Base-by-base conservation (phyloP, 2,888 invertebrate genomes). In the Erebia palarica region DNA sequence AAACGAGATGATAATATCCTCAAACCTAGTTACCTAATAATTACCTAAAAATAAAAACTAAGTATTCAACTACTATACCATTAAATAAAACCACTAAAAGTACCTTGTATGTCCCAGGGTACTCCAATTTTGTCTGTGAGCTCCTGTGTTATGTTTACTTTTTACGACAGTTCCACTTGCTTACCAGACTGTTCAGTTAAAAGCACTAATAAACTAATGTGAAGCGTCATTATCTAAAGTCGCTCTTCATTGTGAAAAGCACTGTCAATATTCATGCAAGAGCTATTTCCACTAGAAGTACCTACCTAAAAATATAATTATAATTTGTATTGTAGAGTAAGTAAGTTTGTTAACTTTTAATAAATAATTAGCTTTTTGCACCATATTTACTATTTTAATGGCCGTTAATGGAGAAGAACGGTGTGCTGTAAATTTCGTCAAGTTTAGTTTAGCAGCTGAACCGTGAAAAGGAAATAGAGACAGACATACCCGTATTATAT, bases 181-280 rank as follows among this genome's bases (percentile, higher is more conserved):
- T 61, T 42, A 68, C 57, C 36, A 72, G 65, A 71, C 72, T 61
- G 47, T 70, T 63, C 36, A 72, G 65, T 71, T 49, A 66, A 75
- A 73, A 73, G 69, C 70, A 65, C 55, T 61, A 51, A 68, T 72
- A 70, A 71, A 72, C 61, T 68, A 27, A 49, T 59, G 61, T 70
- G 68, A 61, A 65, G 72, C 65, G 68, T 65, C 66, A 71, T 74
- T 73, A 75, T 71, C 66, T 71, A 51, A 61, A 73, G 55, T 67
- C 64, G 70, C 72, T 75, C 76, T 76, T 76, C 75, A 81, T 68
- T 8, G 63, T 57, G 58, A 59, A 65, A 70, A 65, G 61, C 68
- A 65, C 60, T 65, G 60, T 76, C 69, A 78, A 61, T 73, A 58
- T 71, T 69, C 27, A 53, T 27, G 10, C 11, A 63, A 67, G 61